These are phyloP conservation scores for Xiphias gladius DNA, from an alignment of 2,113 vertebrate species.

Conservation along the genomic window DNA sequence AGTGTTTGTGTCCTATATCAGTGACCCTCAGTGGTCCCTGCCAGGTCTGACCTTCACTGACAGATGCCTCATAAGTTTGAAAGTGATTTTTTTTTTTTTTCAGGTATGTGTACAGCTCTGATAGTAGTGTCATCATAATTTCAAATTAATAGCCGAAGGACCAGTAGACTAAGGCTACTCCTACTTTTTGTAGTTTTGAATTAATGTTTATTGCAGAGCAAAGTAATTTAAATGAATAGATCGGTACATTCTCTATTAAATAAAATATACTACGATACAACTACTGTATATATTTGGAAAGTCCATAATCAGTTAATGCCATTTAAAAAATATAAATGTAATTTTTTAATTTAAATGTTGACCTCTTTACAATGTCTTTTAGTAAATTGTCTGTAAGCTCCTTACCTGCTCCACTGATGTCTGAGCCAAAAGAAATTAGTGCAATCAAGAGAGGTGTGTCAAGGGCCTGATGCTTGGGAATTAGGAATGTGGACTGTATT, in stretches of 20 bases:
- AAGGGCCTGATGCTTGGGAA: conserved; percentile 4
- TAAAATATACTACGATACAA: no score
- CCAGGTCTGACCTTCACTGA: conserved; percentile 13
- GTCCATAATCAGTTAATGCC: no score
- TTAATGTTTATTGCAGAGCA: no score
- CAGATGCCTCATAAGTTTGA: neutral
- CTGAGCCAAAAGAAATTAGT: conserved; percentile 28
- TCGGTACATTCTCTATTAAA: no score
- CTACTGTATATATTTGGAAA: no score
- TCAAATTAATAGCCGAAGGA: neutral
- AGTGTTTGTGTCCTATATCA: conserved; percentile 32
- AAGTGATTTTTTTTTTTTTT: no score
- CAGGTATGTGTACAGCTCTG: neutral
- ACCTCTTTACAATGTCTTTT: neutral
- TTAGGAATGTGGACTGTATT: conserved; percentile 8
- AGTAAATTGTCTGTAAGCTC: conserved; percentile 22
- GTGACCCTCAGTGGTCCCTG: conserved; percentile 35
- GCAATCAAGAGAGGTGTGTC: conserved; percentile 13
- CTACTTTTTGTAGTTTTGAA: no score
- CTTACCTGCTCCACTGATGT: conserved; percentile 32
- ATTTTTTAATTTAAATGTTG: neutral
- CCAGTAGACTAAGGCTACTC: neutral
- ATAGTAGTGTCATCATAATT: neutral
- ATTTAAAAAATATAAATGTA: no score
- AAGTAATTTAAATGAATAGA: no score